Evolutionary conservation across 2,888 invertebrate genomes (phyloP).

Genomic region (Agelastica alni): DNA sequence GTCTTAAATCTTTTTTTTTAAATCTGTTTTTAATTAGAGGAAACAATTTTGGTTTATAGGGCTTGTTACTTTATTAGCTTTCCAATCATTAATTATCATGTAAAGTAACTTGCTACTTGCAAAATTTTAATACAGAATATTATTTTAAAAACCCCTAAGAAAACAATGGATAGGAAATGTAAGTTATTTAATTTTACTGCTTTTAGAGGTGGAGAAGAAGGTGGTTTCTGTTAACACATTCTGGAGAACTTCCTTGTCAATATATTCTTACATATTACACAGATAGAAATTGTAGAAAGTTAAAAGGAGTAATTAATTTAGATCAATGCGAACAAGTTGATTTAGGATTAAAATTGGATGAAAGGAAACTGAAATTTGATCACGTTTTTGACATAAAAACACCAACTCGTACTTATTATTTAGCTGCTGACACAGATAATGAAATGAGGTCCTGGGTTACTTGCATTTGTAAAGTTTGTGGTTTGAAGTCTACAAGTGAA

Average conservation of each 20-base stretch:
- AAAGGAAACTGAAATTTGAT: slow-evolving; percentile 78
- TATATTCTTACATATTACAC: slow-evolving; percentile 93
- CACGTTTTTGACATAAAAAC: slow-evolving; percentile 90
- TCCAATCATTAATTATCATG: too few relatives aligned
- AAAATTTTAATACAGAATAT: too few relatives aligned
- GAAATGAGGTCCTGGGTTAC: slow-evolving; percentile 97
- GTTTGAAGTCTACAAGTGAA: slow-evolving; percentile 69
- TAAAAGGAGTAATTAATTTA: slow-evolving; percentile 89
- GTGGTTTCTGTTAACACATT: slow-evolving; percentile 91
- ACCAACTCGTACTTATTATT: slow-evolving; percentile 85
- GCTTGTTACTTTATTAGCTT: too few relatives aligned
- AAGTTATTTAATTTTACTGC: too few relatives aligned
- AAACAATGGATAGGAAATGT: too few relatives aligned
- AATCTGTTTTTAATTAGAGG: too few relatives aligned
- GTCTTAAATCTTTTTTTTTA: too few relatives aligned
- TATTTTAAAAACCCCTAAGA: too few relatives aligned
- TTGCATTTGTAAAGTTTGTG: slow-evolving; percentile 90
- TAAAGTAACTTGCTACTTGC: too few relatives aligned
- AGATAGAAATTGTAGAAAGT: slow-evolving; percentile 80
- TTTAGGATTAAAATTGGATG: slow-evolving; percentile 82
- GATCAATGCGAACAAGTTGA: slow-evolving; percentile 97
- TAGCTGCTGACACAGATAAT: slow-evolving; percentile 88
- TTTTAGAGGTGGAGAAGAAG: slow-evolving; percentile 90
- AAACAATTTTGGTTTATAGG: too few relatives aligned
- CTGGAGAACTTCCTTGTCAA: slow-evolving; percentile 90